Evolutionary conservation across 2,888 invertebrate genomes (phyloP), one percentile per base, ranked within the genome.

Genomic region (Teinopalpus imperialis): DNA sequence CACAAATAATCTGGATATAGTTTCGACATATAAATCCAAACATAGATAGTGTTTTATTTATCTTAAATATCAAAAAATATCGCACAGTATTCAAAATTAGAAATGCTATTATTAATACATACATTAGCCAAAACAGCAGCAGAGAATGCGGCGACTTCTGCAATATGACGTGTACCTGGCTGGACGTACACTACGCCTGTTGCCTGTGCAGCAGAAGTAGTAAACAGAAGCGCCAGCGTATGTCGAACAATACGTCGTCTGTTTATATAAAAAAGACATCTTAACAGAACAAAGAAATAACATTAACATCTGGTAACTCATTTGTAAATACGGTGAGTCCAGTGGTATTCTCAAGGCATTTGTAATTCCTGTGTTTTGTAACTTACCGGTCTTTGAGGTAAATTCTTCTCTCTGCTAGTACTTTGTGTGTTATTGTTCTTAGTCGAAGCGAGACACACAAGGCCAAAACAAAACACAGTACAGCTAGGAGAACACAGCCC

Each of bases 381-480:
- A 54, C 74, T 65, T 57, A 91, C 91, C 91, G 90, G 66, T 86
- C 90, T 55, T 83, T 81, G 9, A 92, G 75, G 57, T 90, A 85
- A 51, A 81, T 83, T 35, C 90, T 78, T 51, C 91, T 88, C 62
- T 92, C 92, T 10, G 71, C 62, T 0, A 92, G 91, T 57, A 92
- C 89, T 54, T 92, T 91, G 48, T 89, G 88, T 47, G 90, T 89
- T 53, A 92, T 77, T 59, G 90, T 89, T 52, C 90, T 79, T 54
- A 93, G 74, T 48, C 93, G 89, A 55, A 90, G 86, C 48, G 93
- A 90, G 14, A 94, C 92, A 59, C 92, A 93, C 57, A 91, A 80
- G 52, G 93, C 93, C 41, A 95, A 87, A 39, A 93, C 90, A 29
- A 92, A 77, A 65, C 94, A 94, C 34, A 95, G 90, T 21, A 91